Conservation (phyloP, 2,888 invertebrate species). For the Phortica okadai region DNA sequence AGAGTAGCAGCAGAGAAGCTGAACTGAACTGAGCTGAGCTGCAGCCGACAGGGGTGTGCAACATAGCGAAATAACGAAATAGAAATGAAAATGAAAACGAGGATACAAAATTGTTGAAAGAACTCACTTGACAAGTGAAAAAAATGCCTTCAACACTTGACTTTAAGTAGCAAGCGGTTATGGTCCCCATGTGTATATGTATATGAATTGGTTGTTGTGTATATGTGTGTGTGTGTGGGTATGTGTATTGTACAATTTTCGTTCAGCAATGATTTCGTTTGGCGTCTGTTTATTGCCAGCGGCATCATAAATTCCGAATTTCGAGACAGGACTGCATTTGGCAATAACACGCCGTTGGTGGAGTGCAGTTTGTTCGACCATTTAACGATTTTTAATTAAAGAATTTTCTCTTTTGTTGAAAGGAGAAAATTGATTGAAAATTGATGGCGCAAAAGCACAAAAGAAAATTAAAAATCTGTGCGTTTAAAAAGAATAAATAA, state of each 20-base stretch:
- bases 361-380: constrained; percentile 51
- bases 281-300: constrained; percentile 46
- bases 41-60: not conserved
- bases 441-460: not conserved
- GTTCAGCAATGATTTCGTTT: not conserved
- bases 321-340: constrained; percentile 12
- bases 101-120: not conserved
- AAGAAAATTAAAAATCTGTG: not conserved
- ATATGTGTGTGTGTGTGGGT: constrained; percentile 45
- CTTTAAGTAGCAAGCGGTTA: not conserved
- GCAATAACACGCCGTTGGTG: constrained; percentile 35
- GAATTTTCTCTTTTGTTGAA: constrained; percentile 39
- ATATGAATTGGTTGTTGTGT: constrained; percentile 8
- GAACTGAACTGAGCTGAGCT: not conserved
- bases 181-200: not conserved
- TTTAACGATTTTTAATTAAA: constrained; percentile 65
- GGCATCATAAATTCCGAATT: constrained; percentile 52
- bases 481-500: not conserved
- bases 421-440: constrained; percentile 44
- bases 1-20: constrained; percentile 6
- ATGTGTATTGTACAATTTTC: not conserved
- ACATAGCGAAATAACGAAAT: not conserved
- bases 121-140: not conserved
- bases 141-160: not conserved
- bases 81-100: not conserved